These are phyloP conservation scores for Falcaria lacertinaria DNA, from an alignment of 2,888 invertebrate species.

Conservation along the genomic window DNA sequence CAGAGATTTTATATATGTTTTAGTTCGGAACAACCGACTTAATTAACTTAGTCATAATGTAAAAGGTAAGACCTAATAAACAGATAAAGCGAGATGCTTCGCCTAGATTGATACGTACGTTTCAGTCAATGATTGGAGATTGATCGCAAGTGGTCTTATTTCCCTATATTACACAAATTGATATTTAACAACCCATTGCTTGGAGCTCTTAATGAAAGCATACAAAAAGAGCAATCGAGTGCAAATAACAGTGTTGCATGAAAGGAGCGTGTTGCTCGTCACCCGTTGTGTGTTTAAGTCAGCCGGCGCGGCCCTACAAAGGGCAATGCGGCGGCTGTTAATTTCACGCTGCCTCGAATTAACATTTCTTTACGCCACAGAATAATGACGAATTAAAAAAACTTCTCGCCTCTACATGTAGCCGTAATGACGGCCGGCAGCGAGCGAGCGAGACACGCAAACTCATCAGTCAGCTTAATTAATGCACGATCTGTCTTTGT, in stretches of 20 bases:
- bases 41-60: too few relatives aligned
- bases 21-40: too few relatives aligned
- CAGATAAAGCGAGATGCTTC: not conserved
- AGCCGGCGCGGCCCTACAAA: slow-evolving; percentile 74
- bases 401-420: slow-evolving; percentile 72
- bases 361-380: slow-evolving; percentile 81
- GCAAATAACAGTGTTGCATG: slow-evolving; percentile 75
- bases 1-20: too few relatives aligned
- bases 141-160: slow-evolving; percentile 40
- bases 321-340: slow-evolving; percentile 75
- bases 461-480: slow-evolving; percentile 77
- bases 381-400: slow-evolving; percentile 80
- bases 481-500: slow-evolving; percentile 78
- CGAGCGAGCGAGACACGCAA: slow-evolving; percentile 51
- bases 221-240: slow-evolving; percentile 71
- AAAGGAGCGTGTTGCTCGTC: slow-evolving; percentile 68
- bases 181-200: slow-evolving; percentile 64
- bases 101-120: slow-evolving; percentile 11
- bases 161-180: slow-evolving; percentile 59
- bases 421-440: slow-evolving; percentile 67
- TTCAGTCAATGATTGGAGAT: slow-evolving; percentile 37
- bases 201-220: slow-evolving; percentile 65
- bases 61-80: too few relatives aligned
- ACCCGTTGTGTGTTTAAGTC: slow-evolving; percentile 78
- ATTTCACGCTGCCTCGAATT: slow-evolving; percentile 81